Conservation (phyloP, 2,888 invertebrate genomes). For the Epirrita christyi region DNA sequence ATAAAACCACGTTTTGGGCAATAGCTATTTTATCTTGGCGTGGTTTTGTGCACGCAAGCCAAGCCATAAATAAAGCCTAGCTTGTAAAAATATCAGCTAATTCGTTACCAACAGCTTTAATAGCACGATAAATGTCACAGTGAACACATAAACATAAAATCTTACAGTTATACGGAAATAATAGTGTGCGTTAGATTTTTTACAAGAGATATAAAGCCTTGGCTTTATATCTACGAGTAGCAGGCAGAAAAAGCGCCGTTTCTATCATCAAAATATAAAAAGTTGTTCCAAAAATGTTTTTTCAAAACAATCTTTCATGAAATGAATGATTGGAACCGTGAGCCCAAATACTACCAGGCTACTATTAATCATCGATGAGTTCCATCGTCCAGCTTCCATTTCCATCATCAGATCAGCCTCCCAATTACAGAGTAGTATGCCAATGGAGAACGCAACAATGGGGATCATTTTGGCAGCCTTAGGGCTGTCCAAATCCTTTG, state of each 20-base stretch:
- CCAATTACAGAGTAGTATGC: too few relatives aligned
- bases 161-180: conserved; percentile 64
- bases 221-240: not conserved
- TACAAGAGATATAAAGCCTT: conserved; percentile 4
- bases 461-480: too few relatives aligned
- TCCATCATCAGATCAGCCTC: too few relatives aligned
- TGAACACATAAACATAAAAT: conserved; percentile 49
- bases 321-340: too few relatives aligned
- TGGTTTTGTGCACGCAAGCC: conserved; percentile 28
- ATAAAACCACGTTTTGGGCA: conserved; percentile 19
- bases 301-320: too few relatives aligned
- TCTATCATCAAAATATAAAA: too few relatives aligned
- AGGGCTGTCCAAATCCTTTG: too few relatives aligned
- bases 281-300: too few relatives aligned
- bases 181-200: conserved; percentile 49
- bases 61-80: conserved; percentile 31
- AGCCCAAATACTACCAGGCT: too few relatives aligned
- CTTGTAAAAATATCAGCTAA: conserved; percentile 41
- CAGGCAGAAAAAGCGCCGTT: not conserved
- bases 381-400: too few relatives aligned
- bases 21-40: conserved; percentile 28
- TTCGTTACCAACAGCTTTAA: conserved; percentile 37
- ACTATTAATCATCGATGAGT: too few relatives aligned
- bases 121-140: conserved; percentile 43
- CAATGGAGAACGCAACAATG: too few relatives aligned